Evolutionary conservation across 2,888 invertebrate genomes (phyloP), one percentile per base, ranked within the genome.

Genomic region (Agriopis aurantiaria): DNA sequence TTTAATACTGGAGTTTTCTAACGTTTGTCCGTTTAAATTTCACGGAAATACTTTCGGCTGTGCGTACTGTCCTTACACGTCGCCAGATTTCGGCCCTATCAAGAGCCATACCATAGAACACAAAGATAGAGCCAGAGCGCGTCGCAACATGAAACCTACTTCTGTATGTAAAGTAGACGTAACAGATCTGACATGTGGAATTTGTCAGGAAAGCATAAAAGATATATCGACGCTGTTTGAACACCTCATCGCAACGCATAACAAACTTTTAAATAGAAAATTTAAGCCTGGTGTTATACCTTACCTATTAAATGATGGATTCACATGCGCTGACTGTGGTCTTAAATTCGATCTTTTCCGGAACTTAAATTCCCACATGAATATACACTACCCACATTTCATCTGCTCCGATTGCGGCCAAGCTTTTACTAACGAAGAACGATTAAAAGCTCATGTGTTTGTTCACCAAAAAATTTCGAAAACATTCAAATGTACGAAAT

Each of bases 401-500:
- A 89, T 93, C 10, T 93, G 92, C 65, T 87, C 83, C 45, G 83
- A 86, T 59, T 93, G 92, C 68, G 92, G 92, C 3, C 91, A 91
- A 81, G 82, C 88, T 43, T 69, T 59, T 51, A 61, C 14, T 17
- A 61, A 51, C 14, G 40, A n/a, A 10, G 11, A 9, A 23, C 49
- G 41, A 17, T 52, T 68, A 11, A 62, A 46, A 8, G 17, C n/a
- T 3, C 68, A 67, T 10, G n/a, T 33, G 14, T 17, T 48, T 11
- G 45, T 40, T 0, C 59, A 53, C 12, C 46, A 48, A 40, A 55
- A 53, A n/a, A 17, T 17, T 46, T 11, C 33, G 4, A 48, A 40
- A 14, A 46, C 46, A 8, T 53, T 53, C 9, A 62, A 68, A 46
- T 68, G 68, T 51, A 33, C 57, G 48, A 84, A 85, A 56, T 84